Evolutionary conservation across 1,140 invertebrate genomes (phyloP).

Genomic region (Papilio machaon): DNA sequence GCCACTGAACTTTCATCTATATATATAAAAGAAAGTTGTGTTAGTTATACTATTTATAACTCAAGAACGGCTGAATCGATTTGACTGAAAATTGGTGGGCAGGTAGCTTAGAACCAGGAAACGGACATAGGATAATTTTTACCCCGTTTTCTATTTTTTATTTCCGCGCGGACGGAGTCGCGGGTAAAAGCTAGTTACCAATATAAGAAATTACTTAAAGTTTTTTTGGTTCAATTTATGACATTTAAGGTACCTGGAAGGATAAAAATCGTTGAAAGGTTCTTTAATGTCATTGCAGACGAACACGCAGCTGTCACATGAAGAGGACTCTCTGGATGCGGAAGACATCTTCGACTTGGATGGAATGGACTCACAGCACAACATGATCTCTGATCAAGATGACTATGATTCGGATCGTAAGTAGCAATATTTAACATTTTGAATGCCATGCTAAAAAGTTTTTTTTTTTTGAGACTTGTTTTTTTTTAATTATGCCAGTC

Average conservation of each 20-base stretch:
- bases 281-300: conserved; percentile 50
- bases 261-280: neutral
- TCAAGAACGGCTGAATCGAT: no score
- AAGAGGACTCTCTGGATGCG: conserved; percentile 78
- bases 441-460: neutral
- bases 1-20: conserved; percentile 4
- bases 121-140: no score
- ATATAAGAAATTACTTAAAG: neutral
- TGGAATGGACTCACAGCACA: conserved; percentile 70
- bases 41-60: no score
- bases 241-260: neutral
- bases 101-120: no score
- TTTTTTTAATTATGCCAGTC: no score
- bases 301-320: conserved; percentile 62
- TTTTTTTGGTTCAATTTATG: conserved; percentile 44
- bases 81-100: no score
- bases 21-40: no score
- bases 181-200: no score
- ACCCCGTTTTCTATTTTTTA: no score
- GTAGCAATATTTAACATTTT: conserved; percentile 29
- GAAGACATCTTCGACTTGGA: conserved; percentile 80
- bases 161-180: no score
- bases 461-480: neutral
- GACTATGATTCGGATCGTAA: conserved; percentile 80
- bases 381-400: conserved; percentile 74